Evolutionary conservation across 2,113 vertebrate species (phyloP).

Genomic region (Rhipidura dahli): DNA sequence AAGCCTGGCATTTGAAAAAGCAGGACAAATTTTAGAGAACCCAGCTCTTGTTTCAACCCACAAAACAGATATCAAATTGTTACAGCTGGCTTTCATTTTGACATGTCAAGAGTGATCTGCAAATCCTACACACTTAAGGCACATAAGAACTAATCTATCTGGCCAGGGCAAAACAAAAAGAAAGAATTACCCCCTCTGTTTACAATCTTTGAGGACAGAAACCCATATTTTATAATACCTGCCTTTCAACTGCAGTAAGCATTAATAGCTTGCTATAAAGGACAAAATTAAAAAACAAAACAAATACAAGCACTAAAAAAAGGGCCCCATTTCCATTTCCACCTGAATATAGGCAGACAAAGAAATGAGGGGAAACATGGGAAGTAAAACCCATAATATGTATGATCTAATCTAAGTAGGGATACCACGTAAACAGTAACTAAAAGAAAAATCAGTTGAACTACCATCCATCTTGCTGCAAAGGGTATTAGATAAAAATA

Average conservation of each 20-base stretch:
- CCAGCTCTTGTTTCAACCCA: background rate
- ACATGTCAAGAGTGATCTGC: background rate
- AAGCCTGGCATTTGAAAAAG: background rate
- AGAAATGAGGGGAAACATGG: background rate
- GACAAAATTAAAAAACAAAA: background rate
- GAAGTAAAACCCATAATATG: background rate
- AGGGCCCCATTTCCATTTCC: background rate
- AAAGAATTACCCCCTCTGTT: background rate
- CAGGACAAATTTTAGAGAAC: background rate
- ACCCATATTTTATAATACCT: background rate
- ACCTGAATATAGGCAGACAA: background rate
- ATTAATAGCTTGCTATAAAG: background rate
- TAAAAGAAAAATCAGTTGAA: background rate
- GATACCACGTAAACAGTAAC: background rate
- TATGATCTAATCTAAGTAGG: background rate
- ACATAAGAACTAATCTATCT: background rate
- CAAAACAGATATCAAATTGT: background rate
- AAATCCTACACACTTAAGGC: background rate
- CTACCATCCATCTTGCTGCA: background rate
- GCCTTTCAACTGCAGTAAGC: background rate
- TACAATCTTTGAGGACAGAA: background rate
- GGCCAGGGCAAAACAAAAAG: background rate
- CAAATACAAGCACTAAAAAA: no score
- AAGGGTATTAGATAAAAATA: background rate
- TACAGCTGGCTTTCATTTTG: conserved; percentile 11